A percentile compares a stretch with the other conserved stretches of the same genome.
These are phyloP conservation scores for Ametastegia equiseti DNA, from an alignment of 2,888 invertebrate genomes.

Conservation along the genomic window DNA sequence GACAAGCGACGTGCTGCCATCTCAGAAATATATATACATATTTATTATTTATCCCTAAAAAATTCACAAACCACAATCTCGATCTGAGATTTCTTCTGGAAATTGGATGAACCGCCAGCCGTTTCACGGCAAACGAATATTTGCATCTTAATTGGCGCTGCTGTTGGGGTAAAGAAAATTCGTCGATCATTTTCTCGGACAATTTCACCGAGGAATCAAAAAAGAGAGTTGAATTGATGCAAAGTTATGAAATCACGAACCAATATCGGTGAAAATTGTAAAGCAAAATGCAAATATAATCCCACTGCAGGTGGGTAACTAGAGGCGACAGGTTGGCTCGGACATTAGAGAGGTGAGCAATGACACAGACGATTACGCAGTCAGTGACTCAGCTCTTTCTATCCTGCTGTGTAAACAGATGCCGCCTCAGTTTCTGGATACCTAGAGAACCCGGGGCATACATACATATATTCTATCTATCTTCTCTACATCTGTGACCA, in stretches of 20 bases:
- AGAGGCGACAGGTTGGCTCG: neutral
- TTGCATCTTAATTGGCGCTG: too few species aligned
- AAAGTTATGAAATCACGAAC: neutral
- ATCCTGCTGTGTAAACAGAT: conserved; percentile 44
- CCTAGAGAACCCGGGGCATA: neutral
- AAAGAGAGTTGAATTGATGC: neutral
- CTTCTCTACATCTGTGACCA: conserved; percentile 39
- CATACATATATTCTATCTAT: conserved; percentile 31
- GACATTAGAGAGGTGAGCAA: conserved; percentile 43
- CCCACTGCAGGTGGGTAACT: neutral
- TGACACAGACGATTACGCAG: conserved; percentile 44
- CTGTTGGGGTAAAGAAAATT: too few species aligned
- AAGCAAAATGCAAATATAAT: neutral
- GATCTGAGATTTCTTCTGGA: neutral
- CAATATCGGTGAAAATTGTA: neutral
- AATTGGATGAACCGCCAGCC: neutral
- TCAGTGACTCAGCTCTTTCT: conserved; percentile 44
- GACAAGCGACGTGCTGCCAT: neutral
- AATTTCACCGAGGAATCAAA: neutral
- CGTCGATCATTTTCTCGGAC: neutral
- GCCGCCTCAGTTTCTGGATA: neutral
- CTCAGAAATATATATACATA: neutral
- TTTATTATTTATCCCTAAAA: neutral
- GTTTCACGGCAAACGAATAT: too few species aligned
- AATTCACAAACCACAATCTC: neutral